Percentiles rank a stretch among this genome's conserved stretches.
phyloP scores from a whole-genome alignment of 2,888 invertebrate species.

The Scaptomyza caliginosa region DNA sequence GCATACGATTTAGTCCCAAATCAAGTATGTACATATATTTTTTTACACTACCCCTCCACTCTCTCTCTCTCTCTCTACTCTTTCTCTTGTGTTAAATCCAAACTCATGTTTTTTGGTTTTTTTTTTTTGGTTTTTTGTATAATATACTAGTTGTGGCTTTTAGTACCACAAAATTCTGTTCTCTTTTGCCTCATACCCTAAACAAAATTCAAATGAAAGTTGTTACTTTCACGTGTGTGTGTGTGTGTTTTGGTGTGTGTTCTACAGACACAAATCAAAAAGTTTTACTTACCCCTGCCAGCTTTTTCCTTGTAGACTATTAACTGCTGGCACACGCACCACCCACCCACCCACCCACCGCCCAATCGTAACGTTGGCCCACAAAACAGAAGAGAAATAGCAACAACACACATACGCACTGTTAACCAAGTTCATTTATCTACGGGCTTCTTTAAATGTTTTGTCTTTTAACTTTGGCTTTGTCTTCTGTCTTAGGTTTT shows the following conservation, averaged over 20 bases:
- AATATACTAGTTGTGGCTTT: constrained; percentile 47
- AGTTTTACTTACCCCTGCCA: constrained; percentile 60
- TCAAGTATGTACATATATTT: background rate
- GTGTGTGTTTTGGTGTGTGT: constrained; percentile 16
- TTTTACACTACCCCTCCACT: background rate
- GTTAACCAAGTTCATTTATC: constrained; percentile 66
- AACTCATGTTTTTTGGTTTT: background rate
- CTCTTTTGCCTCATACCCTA: background rate
- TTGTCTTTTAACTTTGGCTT: constrained; percentile 38
- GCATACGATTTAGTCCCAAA: background rate
- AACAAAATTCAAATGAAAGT: constrained; percentile 61
- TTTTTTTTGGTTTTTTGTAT: constrained; percentile 17
- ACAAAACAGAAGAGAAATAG: background rate
- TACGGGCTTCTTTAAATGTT: constrained; percentile 39
- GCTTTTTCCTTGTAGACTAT: constrained; percentile 37
- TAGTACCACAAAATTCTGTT: constrained; percentile 28
- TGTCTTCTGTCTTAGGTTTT: constrained; percentile 34
- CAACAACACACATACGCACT: constrained; percentile 15
- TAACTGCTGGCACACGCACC: constrained; percentile 49
- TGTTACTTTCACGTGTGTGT: constrained; percentile 61
- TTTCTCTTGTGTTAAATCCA: background rate
- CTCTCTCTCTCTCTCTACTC: background rate
- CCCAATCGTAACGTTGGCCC: constrained; percentile 12
- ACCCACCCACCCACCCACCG: background rate
- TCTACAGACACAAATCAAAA: constrained; percentile 71